Percentiles rank a stretch among this genome's conserved stretches.
Conservation (phyloP, 92 coral and sea anemone species). For the Heliopora coerulea region DNA sequence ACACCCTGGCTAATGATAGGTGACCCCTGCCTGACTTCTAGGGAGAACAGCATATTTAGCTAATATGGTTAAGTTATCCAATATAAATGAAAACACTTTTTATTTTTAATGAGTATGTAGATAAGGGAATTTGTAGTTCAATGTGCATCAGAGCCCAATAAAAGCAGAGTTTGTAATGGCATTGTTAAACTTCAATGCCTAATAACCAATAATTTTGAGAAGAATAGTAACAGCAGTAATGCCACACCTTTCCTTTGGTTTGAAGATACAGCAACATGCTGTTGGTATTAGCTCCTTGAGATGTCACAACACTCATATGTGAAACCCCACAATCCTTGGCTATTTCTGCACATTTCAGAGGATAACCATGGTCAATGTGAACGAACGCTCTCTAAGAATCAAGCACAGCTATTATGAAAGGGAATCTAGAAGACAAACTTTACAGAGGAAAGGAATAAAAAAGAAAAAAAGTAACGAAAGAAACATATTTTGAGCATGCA, state of each 20-base stretch:
- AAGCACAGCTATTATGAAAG: no score
- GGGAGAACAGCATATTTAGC: no score
- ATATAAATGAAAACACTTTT: no score
- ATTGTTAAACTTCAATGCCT: not conserved
- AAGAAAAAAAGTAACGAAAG: not conserved
- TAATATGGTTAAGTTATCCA: no score
- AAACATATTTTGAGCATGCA: no score
- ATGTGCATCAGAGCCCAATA: no score
- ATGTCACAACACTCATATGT: conserved; percentile 65
- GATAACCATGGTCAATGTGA: conserved; percentile 85
- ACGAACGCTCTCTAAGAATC: conserved; percentile 72
- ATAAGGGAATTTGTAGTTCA: no score
- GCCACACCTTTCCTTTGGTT: conserved; percentile 78
- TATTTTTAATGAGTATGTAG: no score
- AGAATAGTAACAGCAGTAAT: not conserved
- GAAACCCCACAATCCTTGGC: conserved; percentile 77
- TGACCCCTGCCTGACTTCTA: no score
- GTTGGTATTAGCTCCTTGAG: conserved; percentile 66
- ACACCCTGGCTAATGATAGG: no score
- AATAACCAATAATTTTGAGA: not conserved
- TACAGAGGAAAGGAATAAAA: no score
- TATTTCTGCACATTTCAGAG: conserved; percentile 79
- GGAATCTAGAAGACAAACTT: not conserved
- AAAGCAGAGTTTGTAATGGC: no score
- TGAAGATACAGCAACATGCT: conserved; percentile 72